Evolutionary conservation across 2,113 vertebrate genomes (phyloP), one percentile per base, ranked within the genome.

Genomic region (Engystomops pustulosus): DNA sequence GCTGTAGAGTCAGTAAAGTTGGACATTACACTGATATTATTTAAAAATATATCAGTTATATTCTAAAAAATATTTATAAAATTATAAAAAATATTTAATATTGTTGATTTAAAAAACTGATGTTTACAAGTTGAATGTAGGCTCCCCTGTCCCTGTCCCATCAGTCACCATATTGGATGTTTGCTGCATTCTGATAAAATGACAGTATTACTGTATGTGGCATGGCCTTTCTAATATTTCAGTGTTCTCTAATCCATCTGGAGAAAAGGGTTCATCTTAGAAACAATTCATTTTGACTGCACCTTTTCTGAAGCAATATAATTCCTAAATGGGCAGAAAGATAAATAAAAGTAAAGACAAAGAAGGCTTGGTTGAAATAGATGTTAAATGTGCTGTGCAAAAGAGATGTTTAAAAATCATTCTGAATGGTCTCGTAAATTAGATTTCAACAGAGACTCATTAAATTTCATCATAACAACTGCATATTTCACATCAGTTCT

Each of bases 341-440:
- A 70, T 70, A 12, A 32, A 1, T 51, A 47, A 30, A 11, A n/a
- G 47, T 10, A 30, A 30, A 17, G 62, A 0, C 30, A 44, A 23
- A 12, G 15, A 4, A 23, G 27, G n/a, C 30, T 38, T 11, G 51
- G 34, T 36, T 77, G 17, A 51, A 27, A 23, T 49, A 77, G 20
- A 77, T 23, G 36, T 20, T 77, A 38, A n/a, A n/a, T 77, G 32
- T 15, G 74, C 20, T 77, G 15, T 77, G 74, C 74, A 58, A 32
- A 53, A n/a, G 30, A 38, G 18, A 47, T 8, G 41, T 72, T 49
- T 30, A 75, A 23, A 47, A 77, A 77, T 23, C 36, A 55, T 14
- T 34, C 32, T 53, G 17, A 51, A 32, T 38, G 60, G 75, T 36
- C 23, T 25, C 36, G 30, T 58, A 41, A 8, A 25, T 38, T 9